Conservation (phyloP, 2,797 vertebrate species). For the Karalla daura region DNA sequence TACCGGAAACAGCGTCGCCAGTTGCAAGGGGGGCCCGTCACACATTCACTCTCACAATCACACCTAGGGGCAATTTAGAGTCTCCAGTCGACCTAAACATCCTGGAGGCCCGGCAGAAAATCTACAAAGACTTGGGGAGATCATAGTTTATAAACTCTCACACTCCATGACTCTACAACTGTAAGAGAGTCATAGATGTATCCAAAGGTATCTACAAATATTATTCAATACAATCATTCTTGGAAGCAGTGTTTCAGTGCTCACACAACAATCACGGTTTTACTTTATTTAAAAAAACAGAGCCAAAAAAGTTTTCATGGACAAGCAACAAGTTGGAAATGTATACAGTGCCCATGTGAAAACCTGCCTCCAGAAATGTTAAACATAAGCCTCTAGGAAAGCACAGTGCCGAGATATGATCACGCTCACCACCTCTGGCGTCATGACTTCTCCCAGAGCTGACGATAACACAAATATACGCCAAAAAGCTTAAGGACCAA, state of each 20-base stretch:
- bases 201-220: background rate
- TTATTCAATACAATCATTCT: background rate
- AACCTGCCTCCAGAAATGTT: background rate
- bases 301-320: background rate
- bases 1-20: too few relatives aligned
- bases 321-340: background rate
- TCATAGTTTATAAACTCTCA: too few relatives aligned
- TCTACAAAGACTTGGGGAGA: too few relatives aligned
- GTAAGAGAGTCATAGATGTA: too few relatives aligned
- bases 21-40: too few relatives aligned
- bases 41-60: too few relatives aligned
- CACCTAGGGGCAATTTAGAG: too few relatives aligned
- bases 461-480: constrained; percentile 30
- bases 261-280: background rate
- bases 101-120: too few relatives aligned
- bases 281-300: background rate
- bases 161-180: too few relatives aligned
- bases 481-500: constrained; percentile 10
- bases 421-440: background rate
- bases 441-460: constrained; percentile 4
- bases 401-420: background rate
- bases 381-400: background rate
- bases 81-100: too few relatives aligned
- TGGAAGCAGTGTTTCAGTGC: background rate
- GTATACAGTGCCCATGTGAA: background rate